These are phyloP conservation scores for Lasiommata megera DNA, from an alignment of 2,888 invertebrate species.

Conservation along the genomic window DNA sequence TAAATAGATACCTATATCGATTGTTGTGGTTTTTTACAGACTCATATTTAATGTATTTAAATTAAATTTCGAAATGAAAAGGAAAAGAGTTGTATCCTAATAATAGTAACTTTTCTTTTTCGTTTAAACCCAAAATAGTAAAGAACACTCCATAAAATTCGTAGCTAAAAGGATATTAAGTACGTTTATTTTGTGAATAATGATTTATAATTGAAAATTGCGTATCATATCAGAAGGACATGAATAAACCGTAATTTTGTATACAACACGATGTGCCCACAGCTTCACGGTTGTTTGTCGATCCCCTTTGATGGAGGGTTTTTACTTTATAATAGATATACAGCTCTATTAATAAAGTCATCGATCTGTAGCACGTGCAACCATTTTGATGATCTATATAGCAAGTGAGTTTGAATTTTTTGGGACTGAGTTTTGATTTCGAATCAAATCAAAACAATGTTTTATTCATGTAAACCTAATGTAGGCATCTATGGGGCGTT, in stretches of 20 bases:
- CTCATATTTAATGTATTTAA: too few species aligned
- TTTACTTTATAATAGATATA: slow-evolving; percentile 18
- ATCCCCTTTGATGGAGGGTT: slow-evolving; percentile 6
- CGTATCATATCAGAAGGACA: slow-evolving; percentile 25
- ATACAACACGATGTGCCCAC: slow-evolving; percentile 49
- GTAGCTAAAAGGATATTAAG: not conserved
- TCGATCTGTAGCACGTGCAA: slow-evolving; percentile 17
- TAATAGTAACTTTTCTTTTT: too few species aligned
- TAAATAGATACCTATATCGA: too few species aligned
- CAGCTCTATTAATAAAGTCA: slow-evolving; percentile 16
- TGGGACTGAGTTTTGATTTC: not conserved
- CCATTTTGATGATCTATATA: slow-evolving; percentile 6
- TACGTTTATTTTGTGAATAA: not conserved
- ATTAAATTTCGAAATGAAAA: too few species aligned
- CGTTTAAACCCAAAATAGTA: too few species aligned
- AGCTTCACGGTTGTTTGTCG: slow-evolving; percentile 28
- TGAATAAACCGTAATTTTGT: slow-evolving; percentile 49
- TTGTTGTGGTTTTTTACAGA: too few species aligned
- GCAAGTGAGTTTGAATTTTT: not conserved
- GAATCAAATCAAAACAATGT: too few species aligned
- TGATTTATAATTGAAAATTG: slow-evolving; percentile 9
- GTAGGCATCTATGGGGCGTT: too few species aligned
- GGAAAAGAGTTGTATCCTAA: too few species aligned
- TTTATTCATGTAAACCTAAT: too few species aligned
- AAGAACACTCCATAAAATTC: too few species aligned